Conservation (phyloP, 2,113 vertebrate species). For the Platichthys flesus region DNA sequence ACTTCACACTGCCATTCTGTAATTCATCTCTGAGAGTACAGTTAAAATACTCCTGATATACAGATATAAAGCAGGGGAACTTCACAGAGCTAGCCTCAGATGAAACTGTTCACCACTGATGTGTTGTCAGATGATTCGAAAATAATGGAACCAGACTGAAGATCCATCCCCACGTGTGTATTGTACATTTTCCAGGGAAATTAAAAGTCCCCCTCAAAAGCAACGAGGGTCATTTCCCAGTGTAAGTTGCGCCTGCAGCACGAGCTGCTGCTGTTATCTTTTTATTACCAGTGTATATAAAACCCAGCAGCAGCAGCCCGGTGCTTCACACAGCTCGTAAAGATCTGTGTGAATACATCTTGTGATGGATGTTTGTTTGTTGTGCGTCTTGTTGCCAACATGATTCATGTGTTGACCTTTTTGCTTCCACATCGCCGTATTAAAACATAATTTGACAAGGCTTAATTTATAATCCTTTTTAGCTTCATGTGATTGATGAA, state of each 20-base stretch:
- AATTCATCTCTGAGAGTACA: not conserved
- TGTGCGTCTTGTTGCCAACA: conserved; percentile 17
- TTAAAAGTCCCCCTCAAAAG: too few species aligned
- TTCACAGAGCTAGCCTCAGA: too few species aligned
- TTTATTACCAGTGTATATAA: not conserved
- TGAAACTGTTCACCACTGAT: not conserved
- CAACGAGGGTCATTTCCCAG: not conserved
- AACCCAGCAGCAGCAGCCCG: conserved; percentile 6
- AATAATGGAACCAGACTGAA: not conserved
- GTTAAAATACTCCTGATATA: not conserved
- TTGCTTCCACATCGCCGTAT: not conserved
- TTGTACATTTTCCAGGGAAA: not conserved
- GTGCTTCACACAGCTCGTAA: not conserved
- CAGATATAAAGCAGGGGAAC: too few species aligned
- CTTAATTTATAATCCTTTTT: conserved; percentile 21
- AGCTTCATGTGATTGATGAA: not conserved
- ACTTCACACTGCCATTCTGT: not conserved
- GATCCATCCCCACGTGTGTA: not conserved
- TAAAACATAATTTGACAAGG: conserved; percentile 28
- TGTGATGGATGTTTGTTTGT: conserved; percentile 3
- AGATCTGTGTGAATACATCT: not conserved
- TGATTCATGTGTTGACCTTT: conserved; percentile 32
- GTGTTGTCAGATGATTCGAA: too few species aligned
- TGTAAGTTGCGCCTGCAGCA: not conserved
- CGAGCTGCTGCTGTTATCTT: not conserved